Evolutionary conservation across 2,888 invertebrate genomes (phyloP).

Genomic region (Elegia similella): DNA sequence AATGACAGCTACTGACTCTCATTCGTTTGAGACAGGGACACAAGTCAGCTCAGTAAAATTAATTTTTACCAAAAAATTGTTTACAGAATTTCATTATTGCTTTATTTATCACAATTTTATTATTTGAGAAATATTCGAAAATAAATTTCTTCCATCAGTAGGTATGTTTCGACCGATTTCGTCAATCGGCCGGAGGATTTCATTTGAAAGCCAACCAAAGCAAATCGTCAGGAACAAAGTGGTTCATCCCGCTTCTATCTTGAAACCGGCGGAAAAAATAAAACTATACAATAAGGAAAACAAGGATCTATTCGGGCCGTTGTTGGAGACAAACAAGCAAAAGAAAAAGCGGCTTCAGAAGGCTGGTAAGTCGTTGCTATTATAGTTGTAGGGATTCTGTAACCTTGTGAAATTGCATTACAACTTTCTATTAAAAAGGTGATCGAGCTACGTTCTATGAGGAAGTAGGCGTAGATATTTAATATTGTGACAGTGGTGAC

Average conservation of each 20-base stretch:
- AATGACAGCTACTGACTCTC: too few species aligned
- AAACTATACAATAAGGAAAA: constrained; percentile 75
- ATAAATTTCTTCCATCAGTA: constrained; percentile 11
- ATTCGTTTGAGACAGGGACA: too few species aligned
- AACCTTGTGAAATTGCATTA: constrained; percentile 46
- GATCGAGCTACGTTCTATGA: constrained; percentile 16
- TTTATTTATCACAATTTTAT: too few species aligned
- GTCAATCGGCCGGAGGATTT: constrained; percentile 50
- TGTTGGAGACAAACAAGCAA: constrained; percentile 72
- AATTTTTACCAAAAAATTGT: too few species aligned
- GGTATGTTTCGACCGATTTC: constrained; percentile 63
- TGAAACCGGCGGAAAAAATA: constrained; percentile 68
- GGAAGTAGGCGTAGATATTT: background rate
- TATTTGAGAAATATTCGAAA: background rate
- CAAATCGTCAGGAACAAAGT: constrained; percentile 68
- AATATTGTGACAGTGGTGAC: background rate
- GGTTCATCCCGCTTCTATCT: constrained; percentile 60
- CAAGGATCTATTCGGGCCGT: constrained; percentile 72
- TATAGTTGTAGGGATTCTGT: constrained; percentile 41
- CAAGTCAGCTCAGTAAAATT: too few species aligned
- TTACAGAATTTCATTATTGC: background rate
- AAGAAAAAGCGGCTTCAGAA: constrained; percentile 61
- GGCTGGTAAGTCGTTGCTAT: constrained; percentile 55
- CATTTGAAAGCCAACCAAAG: constrained; percentile 47
- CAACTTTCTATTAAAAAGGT: constrained; percentile 39